Base-by-base conservation (phyloP, 2,797 vertebrate species). In the Girardinus metallicus region DNA sequence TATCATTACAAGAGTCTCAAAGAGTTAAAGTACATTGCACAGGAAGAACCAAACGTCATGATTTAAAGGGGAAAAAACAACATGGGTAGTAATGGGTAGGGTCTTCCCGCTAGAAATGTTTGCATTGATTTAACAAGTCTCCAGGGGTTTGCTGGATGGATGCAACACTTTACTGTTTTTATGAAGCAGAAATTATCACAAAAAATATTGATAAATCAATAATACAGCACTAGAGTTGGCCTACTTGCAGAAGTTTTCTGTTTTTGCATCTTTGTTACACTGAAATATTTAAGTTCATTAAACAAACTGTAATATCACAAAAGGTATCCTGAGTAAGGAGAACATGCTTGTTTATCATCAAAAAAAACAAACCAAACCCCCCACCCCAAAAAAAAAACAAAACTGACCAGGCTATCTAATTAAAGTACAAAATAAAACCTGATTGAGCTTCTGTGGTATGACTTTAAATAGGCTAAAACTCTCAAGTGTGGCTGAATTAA, bases 361-460 rank as follows among this genome's bases (percentile, higher is more conserved):
- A 13, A 5, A 29, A 11, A 55, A 1, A 26, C 0, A 21, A 0
- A 21, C 1, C n/a, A n/a, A n/a, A n/a, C n/a, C n/a, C n/a, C n/a
- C n/a, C n/a, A n/a, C n/a, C n/a, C n/a, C n/a, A n/a, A 51, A 21
- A 23, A 23, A 51, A 23, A 51, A 8, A 26, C 10, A 26, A 47
- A 47, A 8, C 26, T 55, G 53, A 26, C 23, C 23, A 5, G n/a
- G 55, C 29, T 21, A 18, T 31, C 31, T 16, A 36, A 18, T 64
- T 18, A 64, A 34, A 64, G 31, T 36, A 16, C 0, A 1, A 36
- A 36, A 18, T 64, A 36, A 34, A 36, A 64, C 34, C 29, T 36
- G 31, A 64, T 34, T 36, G 29, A 64, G 31, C 21, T 18, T 34
- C 60, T 64, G 29, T 21, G 29, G 31, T 3, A 64, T 34, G 13